Evolutionary conservation across 2,113 vertebrate genomes (phyloP), one percentile per base, ranked within the genome.

Genomic region (Phrynosoma platyrhinos): DNA sequence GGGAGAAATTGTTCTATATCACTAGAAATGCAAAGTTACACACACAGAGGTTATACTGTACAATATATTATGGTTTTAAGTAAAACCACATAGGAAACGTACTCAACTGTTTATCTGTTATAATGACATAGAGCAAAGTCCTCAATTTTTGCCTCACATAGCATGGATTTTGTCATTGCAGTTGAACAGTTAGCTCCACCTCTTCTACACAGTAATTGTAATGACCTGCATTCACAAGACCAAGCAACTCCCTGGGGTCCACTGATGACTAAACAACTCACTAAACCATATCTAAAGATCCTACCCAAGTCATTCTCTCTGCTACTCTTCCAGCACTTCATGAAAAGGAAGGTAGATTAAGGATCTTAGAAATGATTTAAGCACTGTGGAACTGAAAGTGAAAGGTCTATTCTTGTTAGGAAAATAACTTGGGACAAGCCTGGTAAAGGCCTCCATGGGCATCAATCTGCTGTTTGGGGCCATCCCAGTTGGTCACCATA

Each of bases 1-100:
- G 69, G 90, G 83, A 32, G 42, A 89, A 55, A 84, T 42, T 2
- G 87, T 87, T 68, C 90, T 84, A 81, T 76, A 75, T 30, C 81
- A 36, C 20, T 88, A 79, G 68, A 92, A 88, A 2, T 23, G 82
- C 66, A 12, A 1, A 88, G 82, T 77, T 85, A 79, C 0, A 79
- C 25, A 68, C 9, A 80, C 2, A 85, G 90, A 85, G 5, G 58
- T 79, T 87, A 91, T 42, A 86, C 47, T 88, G 74, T 21, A 42
- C 32, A 71, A 71, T 25, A 80, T 9, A n/a, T 36, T 83, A 20
- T 77, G 16, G 10, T 90, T 77, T 79, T 53, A 52, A 1, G 40
- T 87, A 21, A 25, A 7, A 79, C 68, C 82, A 79, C 25, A 27
- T 23, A 84, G 21, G 1, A 3, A 27, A 83, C 1, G 32, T 25